Evolutionary conservation across 2,888 invertebrate species (phyloP).

Genomic region (Trypoxylon attenuatum): DNA sequence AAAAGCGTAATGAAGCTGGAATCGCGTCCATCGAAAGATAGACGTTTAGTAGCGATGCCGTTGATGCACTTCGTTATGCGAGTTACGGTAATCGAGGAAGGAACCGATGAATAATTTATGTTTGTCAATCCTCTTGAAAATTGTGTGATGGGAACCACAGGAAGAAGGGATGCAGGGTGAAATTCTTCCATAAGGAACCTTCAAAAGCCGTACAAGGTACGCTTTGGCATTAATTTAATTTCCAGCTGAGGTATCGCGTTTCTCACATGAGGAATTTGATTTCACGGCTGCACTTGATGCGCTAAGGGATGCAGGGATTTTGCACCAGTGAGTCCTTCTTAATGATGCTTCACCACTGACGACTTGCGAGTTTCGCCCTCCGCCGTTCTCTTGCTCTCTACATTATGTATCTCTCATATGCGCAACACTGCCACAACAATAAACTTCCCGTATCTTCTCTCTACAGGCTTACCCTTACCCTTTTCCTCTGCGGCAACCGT

Average conservation of each 20-base stretch:
- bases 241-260: not conserved
- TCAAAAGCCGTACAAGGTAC: too few relatives aligned
- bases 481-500: constrained; percentile 30
- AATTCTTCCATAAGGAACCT: too few relatives aligned
- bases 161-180: too few relatives aligned
- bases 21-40: too few relatives aligned
- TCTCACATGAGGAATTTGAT: not conserved
- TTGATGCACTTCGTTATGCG: too few relatives aligned
- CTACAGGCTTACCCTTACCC: constrained; percentile 39
- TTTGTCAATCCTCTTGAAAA: too few relatives aligned
- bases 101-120: too few relatives aligned
- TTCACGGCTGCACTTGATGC: not conserved
- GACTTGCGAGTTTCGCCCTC: not conserved
- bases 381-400: not conserved
- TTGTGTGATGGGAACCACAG: too few relatives aligned
- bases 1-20: too few relatives aligned
- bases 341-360: not conserved
- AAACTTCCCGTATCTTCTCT: not conserved
- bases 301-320: not conserved
- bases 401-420: not conserved
- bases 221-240: too few relatives aligned
- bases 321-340: not conserved
- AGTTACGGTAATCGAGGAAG: too few relatives aligned
- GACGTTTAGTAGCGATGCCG: too few relatives aligned
- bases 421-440: not conserved